These are phyloP conservation scores for Platichthys flesus DNA, from an alignment of 2,113 vertebrate genomes.

Conservation along the genomic window DNA sequence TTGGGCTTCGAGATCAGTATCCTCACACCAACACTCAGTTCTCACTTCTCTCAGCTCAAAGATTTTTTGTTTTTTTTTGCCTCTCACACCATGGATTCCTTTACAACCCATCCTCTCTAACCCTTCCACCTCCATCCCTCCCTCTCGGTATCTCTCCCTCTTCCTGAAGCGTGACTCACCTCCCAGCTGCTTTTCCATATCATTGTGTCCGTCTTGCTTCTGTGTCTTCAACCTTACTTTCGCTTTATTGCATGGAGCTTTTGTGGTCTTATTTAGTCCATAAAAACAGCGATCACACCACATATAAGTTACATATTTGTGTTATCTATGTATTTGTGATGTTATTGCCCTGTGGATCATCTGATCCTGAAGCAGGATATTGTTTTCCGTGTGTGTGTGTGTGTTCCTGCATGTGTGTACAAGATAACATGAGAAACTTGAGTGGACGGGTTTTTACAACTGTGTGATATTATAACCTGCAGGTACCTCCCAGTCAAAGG, in stretches of 20 bases:
- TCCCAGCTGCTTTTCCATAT: slow-evolving; percentile 37
- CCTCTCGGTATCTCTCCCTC: slow-evolving; percentile 17
- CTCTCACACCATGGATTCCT: slow-evolving; percentile 24
- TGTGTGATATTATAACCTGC: neutral
- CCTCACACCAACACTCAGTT: slow-evolving; percentile 40
- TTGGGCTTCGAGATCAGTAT: slow-evolving; percentile 40
- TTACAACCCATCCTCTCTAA: slow-evolving; percentile 22
- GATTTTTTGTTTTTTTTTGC: slow-evolving; percentile 11
- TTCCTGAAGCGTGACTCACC: slow-evolving; percentile 32
- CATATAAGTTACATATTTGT: neutral
- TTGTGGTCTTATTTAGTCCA: slow-evolving; percentile 3
- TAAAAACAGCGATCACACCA: slow-evolving; percentile 12
- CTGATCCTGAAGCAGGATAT: neutral
- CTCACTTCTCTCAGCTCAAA: slow-evolving; percentile 21
- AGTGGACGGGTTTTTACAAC: too few species aligned
- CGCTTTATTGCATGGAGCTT: slow-evolving; percentile 9
- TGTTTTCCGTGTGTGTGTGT: neutral
- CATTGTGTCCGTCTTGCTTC: slow-evolving; percentile 40
- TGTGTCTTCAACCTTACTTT: slow-evolving; percentile 29
- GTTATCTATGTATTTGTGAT: neutral
- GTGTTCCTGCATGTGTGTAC: too few species aligned
- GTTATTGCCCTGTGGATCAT: neutral
- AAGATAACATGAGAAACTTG: too few species aligned
- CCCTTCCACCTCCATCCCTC: slow-evolving; percentile 20
- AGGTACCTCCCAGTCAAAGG: neutral